A percentile compares a stretch with the other conserved stretches of the same genome.
These are phyloP conservation scores for Callocephalon fimbriatum DNA, from an alignment of 2,113 vertebrate species.

Conservation along the genomic window DNA sequence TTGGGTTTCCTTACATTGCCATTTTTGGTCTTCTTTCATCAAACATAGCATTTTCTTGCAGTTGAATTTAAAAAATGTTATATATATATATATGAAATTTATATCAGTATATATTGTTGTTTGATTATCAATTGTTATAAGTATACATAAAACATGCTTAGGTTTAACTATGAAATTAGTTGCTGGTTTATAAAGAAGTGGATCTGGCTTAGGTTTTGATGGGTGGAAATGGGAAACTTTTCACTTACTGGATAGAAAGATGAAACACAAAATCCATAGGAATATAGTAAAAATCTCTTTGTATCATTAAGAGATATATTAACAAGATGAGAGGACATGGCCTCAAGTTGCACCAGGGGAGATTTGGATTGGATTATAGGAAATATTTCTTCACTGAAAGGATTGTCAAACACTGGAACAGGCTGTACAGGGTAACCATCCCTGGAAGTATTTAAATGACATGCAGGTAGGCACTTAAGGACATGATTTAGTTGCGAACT, in stretches of 20 bases:
- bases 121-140: background rate
- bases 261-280: background rate
- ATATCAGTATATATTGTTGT: background rate
- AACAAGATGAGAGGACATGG: background rate
- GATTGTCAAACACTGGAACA: background rate
- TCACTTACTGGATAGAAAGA: background rate
- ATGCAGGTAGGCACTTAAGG: background rate
- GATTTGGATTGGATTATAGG: background rate
- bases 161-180: background rate
- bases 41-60: background rate
- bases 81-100: background rate
- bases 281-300: background rate
- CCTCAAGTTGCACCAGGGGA: background rate
- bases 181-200: background rate
- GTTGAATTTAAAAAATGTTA: background rate
- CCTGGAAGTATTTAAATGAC: background rate
- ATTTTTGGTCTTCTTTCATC: background rate
- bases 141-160: background rate
- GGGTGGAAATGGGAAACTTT: background rate
- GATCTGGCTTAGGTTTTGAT: background rate
- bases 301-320: background rate
- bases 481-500: background rate
- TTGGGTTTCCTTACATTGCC: background rate
- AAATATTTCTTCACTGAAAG: background rate
- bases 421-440: background rate